Evolutionary conservation across 2,797 vertebrate species (phyloP), one percentile per base, ranked within the genome.

Genomic region (Urophycis tenuis): DNA sequence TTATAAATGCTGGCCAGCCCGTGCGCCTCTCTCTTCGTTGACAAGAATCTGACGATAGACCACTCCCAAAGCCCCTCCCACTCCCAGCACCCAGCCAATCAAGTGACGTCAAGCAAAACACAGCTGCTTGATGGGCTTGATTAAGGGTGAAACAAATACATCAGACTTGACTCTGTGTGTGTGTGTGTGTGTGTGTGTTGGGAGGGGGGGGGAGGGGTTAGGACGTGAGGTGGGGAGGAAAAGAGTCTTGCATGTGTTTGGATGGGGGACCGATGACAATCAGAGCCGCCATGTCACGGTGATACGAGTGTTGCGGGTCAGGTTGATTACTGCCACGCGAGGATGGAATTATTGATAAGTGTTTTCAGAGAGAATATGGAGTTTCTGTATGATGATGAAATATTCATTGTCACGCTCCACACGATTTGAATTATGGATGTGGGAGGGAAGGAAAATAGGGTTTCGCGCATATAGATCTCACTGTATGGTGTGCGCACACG

Each of bases 341-440:
- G 29, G 78, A 83, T 32, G 34, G 17, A 82, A 82, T 85, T 77
- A 83, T 74, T 82, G 75, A 85, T 80, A 81, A 5, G 45, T 71
- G 72, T 67, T 78, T 81, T 75, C 76, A 80, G 64, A 79, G 69
- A 75, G 30, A 67, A 82, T 81, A 77, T 67, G 67, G 60, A 19
- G 53, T 81, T 89, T 86, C 72, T 85, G 75, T 69, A 79, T 33
- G 41, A 72, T 17, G 80, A 90, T 91, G 1, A 90, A 91, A 88
- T 87, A 91, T 90, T 92, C 41, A 90, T 87, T 69, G 41, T 77
- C 79, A 81, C 76, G 74, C 78, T 79, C 80, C 31, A 36, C 82
- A 82, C 78, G 32, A 60, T 73, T 29, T 89, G 74, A 91, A 91
- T 91, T 84, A 90, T 88, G 74, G 77, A 89, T 89, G 76, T 72